A percentile compares a stretch with the other conserved stretches of the same genome.
These are phyloP conservation scores for Isotomurus palustris DNA, from an alignment of 2,888 invertebrate genomes.

Conservation along the genomic window DNA sequence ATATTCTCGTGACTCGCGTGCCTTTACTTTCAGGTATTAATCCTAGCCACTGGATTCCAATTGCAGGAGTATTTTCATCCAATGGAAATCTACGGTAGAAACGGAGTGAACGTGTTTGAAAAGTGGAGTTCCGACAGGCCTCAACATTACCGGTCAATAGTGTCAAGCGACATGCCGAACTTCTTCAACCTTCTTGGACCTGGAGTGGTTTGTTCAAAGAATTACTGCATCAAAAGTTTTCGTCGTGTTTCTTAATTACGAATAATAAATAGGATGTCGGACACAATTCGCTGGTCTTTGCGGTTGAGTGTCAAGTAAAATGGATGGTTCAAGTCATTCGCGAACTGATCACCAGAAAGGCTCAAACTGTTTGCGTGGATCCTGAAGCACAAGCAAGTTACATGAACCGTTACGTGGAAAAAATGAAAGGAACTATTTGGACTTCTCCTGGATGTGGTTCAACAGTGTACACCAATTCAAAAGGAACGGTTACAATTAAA, in stretches of 20 bases:
- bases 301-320: conserved; percentile 33
- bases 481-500: too few relatives aligned
- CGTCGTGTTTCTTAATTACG: too few relatives aligned
- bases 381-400: conserved; percentile 18
- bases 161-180: conserved; percentile 24
- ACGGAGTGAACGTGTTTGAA: conserved; percentile 17
- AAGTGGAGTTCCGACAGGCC: conserved; percentile 23
- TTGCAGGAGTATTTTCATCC: conserved; percentile 25
- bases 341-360: conserved; percentile 20
- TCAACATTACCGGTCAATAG: conserved; percentile 16
- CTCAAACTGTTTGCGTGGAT: conserved; percentile 15
- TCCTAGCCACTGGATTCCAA: conserved; percentile 31
- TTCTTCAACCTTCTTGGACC: conserved; percentile 28
- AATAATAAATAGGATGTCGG: conserved; percentile 26
- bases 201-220: too few relatives aligned
- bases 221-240: too few relatives aligned
- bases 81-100: conserved; percentile 21
- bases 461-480: too few relatives aligned
- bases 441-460: conserved; percentile 20
- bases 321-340: conserved; percentile 22
- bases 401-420: conserved; percentile 8
- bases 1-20: too few relatives aligned
- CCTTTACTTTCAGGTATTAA: too few relatives aligned
- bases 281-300: conserved; percentile 23
- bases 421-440: conserved; percentile 31